phyloP scores from a whole-genome alignment of 2,888 invertebrate genomes.

The Tinea semifulvella region DNA sequence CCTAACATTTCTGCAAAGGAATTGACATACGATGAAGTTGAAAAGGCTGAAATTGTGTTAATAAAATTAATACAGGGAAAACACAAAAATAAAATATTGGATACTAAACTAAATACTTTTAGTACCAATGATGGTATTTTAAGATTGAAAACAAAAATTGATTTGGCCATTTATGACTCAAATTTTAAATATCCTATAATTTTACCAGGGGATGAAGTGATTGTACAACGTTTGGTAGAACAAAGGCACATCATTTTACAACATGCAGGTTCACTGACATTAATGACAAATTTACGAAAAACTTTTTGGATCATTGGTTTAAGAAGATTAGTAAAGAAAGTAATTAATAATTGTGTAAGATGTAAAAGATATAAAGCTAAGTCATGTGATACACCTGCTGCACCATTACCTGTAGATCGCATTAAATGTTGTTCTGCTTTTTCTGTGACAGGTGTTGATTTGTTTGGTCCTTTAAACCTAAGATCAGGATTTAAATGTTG shows the following conservation, averaged over 20 bases:
- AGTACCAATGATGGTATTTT: not conserved
- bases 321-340: not conserved
- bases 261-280: not conserved
- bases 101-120: not conserved
- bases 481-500: too few relatives aligned
- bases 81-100: not conserved
- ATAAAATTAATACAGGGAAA: not conserved
- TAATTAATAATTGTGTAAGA: not conserved
- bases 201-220: not conserved
- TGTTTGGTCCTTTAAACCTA: too few relatives aligned
- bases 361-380: not conserved
- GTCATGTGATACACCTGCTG: not conserved
- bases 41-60: not conserved
- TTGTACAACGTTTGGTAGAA: not conserved
- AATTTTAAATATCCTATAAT: not conserved
- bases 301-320: not conserved
- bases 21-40: not conserved
- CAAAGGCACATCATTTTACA: not conserved
- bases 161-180: not conserved
- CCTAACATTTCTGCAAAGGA: not conserved
- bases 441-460: too few relatives aligned
- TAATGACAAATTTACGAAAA: not conserved
- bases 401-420: not conserved
- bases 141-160: not conserved
- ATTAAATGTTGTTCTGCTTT: not conserved